phyloP scores from a whole-genome alignment of 2,888 invertebrate species.

The Xiphydria camelus region DNA sequence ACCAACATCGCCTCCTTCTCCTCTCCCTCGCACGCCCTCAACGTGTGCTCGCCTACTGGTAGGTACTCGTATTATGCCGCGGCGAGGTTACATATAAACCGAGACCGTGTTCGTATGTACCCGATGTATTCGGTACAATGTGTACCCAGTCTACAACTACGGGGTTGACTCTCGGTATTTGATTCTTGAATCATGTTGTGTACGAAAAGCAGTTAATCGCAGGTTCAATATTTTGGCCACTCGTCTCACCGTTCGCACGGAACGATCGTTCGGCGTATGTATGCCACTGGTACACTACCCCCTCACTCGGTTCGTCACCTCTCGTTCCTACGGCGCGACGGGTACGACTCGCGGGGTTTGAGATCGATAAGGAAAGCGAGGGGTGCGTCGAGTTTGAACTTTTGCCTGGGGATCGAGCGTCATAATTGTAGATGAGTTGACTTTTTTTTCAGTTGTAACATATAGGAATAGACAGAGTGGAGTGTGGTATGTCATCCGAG shows the following conservation, averaged over 20 bases:
- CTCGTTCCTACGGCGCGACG: no score
- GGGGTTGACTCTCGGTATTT: conserved; percentile 55
- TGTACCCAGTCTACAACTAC: conserved; percentile 53
- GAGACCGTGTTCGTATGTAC: conserved; percentile 16
- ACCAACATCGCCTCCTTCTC: conserved; percentile 4
- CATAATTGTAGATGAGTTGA: no score
- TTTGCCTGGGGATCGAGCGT: no score
- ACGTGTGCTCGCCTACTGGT: conserved; percentile 26
- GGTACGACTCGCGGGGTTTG: no score
- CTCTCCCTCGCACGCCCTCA: conserved; percentile 11
- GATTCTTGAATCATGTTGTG: conserved; percentile 56
- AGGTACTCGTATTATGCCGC: conserved; percentile 19
- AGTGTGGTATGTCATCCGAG: no score
- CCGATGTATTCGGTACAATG: conserved; percentile 43
- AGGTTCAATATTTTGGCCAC: conserved; percentile 55
- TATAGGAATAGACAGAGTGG: no score
- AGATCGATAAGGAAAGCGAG: no score
- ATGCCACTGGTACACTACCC: no score
- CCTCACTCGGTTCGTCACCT: no score
- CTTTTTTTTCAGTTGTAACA: no score
- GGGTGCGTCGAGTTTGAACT: no score
- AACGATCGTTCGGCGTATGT: no score
- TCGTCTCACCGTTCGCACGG: conserved; percentile 20
- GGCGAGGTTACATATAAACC: conserved; percentile 28
- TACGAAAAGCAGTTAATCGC: conserved; percentile 50